Base-by-base conservation (phyloP, 2,797 vertebrate genomes). In the Momotus momota region DNA sequence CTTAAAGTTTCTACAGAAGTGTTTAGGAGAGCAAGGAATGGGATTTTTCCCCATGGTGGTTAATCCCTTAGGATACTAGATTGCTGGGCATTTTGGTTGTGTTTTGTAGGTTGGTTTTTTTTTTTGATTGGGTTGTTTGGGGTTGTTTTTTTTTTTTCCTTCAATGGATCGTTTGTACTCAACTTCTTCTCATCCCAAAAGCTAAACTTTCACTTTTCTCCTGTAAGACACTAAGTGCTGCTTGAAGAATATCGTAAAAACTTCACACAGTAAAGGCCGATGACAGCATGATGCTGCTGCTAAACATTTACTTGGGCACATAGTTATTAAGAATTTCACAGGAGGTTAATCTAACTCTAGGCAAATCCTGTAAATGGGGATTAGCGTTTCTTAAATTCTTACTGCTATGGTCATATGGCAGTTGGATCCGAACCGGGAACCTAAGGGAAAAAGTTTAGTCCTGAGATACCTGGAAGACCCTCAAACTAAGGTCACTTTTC, bases 1-100 rank as follows among this genome's bases (percentile, higher is more conserved):
- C 31, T 26, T 70, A 10, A 60, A 23, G 17, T 18, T 74, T 12
- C 6, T 65, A 21, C 12, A 26, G 43, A 89, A 77, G 2, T 70
- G 40, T 49, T 77, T 40, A 58, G 27, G 21, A 52, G 9, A 55
- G 20, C 10, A 81, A 31, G 18, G 49, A 81, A 48, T 5, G 20
- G 23, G 6, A 10, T 5, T 67, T 54, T 83, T 12, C 2, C 5
- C 2, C 0, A 1, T 31, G 10, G 10, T 74, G 15, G 5, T 74
- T 77, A 80, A 74, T 45, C 8, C 7, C 8, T 43, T 66, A 35
- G 0, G 0, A 20, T 27, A 49, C 10, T 48, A 43, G 14, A 21
- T 60, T 67, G 35, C 35, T 72, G 16, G 7, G 31, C 6, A n/a
- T 38, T 41, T 38, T 71, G 3, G 2, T 55, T 80, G 18, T 2